Base-by-base conservation (phyloP, 2,888 invertebrate genomes). In the Linyphia triangularis region DNA sequence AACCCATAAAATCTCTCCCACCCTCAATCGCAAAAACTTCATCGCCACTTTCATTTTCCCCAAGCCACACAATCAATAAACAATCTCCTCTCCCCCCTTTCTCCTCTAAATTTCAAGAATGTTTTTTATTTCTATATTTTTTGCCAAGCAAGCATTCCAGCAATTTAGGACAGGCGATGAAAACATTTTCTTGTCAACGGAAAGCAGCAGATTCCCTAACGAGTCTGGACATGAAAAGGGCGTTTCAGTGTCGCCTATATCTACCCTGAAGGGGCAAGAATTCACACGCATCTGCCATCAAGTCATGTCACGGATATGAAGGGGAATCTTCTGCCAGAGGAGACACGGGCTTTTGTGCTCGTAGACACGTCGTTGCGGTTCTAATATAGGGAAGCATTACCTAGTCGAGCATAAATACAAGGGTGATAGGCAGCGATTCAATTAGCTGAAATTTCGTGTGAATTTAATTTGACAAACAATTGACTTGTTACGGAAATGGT, bases 161-260 rank as follows among this genome's bases (percentile, higher is more conserved):
- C 24, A 19, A n/a, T 43, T 43, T 43, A 16, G 24, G 77, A 63
- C 69, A 69, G 57, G 51, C 65, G 37, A 57, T 65, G 75, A 77
- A 75, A 75, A 65, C 73, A 73, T 83, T 83, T 73, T 65, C 65
- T 57, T 22, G 33, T 59, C 75, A 73, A 57, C 40, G 57, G 57
- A 22, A 67, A 37, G 37, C 75, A 28, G 13, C 22, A 26, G 67
- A 57, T 1, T 51, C n/a, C n/a, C n/a, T 84, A 84, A 84, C 84
- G 75, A 84, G 40, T 40, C 24, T 16, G 67, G 59, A 84, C 84
- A 84, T 37, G 77, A 40, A 77, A 84, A 59, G 40, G 84, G 77
- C 84, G 84, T 75, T 10, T 9, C 43, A 33, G 9, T 59, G 59
- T 33, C 28, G n/a, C 70, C 59, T 43, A 26, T 30, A 73, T 73